Percentiles rank a stretch among this genome's conserved stretches.
These are phyloP conservation scores for Lithobius niger DNA, from an alignment of 1,140 invertebrate species.

Conservation along the genomic window DNA sequence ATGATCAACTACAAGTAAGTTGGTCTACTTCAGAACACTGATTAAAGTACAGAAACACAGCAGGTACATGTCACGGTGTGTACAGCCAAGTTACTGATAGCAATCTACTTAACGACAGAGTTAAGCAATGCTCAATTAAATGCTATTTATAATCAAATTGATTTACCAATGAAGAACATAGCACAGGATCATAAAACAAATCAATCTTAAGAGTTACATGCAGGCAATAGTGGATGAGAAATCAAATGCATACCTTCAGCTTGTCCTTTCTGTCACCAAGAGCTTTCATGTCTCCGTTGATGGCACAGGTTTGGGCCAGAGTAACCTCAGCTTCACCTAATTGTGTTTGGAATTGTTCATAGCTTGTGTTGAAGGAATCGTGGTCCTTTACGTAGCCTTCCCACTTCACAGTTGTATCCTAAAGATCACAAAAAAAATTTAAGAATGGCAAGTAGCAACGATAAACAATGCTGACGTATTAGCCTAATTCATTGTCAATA, in stretches of 20 bases:
- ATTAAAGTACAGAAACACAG: too few species aligned
- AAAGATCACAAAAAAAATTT: conserved; percentile 9
- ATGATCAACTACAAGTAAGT: too few species aligned
- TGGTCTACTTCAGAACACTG: too few species aligned
- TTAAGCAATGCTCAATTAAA: too few species aligned
- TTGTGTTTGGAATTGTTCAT: conserved; percentile 58
- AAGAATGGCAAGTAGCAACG: background rate
- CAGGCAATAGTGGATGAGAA: conserved; percentile 2
- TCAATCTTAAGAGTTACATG: too few species aligned
- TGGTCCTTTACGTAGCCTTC: conserved; percentile 76
- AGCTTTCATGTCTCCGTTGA: conserved; percentile 70
- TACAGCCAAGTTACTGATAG: too few species aligned
- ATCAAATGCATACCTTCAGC: conserved; percentile 38
- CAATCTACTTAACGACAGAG: too few species aligned
- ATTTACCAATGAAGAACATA: too few species aligned
- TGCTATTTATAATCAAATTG: too few species aligned
- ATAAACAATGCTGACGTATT: background rate
- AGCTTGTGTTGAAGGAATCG: conserved; percentile 59
- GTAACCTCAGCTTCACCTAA: conserved; percentile 53
- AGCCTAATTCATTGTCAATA: background rate
- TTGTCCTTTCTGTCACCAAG: conserved; percentile 73
- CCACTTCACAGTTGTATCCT: conserved; percentile 43
- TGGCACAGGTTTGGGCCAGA: conserved; percentile 60
- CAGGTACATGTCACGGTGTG: too few species aligned
- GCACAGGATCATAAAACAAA: too few species aligned